Percentiles rank a stretch among this genome's conserved stretches.
Evolutionary conservation across 2,797 vertebrate species (phyloP).

Genomic region (Hybognathus amarus): DNA sequence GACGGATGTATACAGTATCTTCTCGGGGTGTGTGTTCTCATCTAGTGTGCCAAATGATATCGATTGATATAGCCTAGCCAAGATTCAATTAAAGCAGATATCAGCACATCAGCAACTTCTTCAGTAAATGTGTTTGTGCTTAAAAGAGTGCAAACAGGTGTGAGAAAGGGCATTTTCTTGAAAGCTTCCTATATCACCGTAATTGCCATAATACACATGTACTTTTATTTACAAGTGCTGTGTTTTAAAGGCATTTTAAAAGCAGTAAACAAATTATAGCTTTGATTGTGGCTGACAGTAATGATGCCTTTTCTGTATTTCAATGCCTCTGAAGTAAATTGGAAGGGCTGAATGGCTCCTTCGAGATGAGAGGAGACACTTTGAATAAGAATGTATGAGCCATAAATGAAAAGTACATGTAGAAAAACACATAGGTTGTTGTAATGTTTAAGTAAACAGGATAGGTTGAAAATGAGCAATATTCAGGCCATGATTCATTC

Average conservation of each 20-base stretch:
- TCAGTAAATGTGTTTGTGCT: not conserved
- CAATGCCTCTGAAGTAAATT: not conserved
- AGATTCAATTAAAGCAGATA: not conserved
- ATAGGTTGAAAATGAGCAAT: not conserved
- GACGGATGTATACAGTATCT: not conserved
- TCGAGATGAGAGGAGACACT: not conserved
- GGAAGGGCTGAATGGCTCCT: not conserved
- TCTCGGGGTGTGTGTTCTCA: not conserved
- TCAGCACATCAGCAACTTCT: not conserved
- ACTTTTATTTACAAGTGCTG: not conserved
- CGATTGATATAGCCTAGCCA: not conserved
- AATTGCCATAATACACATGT: not conserved
- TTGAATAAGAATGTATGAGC: not conserved
- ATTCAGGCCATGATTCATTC: not conserved
- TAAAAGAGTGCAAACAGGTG: not conserved
- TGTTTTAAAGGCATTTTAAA: not conserved
- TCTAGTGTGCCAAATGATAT: not conserved
- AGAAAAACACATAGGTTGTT: not conserved
- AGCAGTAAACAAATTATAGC: not conserved
- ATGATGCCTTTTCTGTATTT: not conserved
- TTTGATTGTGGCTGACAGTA: not conserved
- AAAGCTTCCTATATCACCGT: not conserved
- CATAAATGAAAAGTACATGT: not conserved
- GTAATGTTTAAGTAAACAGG: not conserved
- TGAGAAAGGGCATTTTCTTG: not conserved